phyloP scores from a whole-genome alignment of 2,797 vertebrate species.

The Spea hammondii region DNA sequence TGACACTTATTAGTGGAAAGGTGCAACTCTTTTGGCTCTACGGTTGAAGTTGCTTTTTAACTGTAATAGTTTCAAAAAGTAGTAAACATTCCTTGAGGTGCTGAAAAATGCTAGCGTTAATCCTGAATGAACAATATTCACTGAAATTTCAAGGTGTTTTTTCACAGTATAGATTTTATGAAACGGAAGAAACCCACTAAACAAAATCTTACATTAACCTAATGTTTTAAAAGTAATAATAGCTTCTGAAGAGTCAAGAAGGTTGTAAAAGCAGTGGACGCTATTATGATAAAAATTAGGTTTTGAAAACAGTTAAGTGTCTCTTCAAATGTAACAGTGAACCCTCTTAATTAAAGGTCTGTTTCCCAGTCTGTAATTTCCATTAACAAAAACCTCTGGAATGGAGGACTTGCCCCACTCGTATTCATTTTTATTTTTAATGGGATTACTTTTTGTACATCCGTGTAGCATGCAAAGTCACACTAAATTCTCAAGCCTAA shows the following conservation, averaged over 20 bases:
- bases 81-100: too few relatives aligned
- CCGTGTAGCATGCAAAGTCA: conserved; percentile 10
- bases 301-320: conserved; percentile 17
- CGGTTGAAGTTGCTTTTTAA: too few relatives aligned
- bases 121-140: too few relatives aligned
- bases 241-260: background rate
- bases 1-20: too few relatives aligned
- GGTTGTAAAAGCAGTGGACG: background rate
- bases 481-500: conserved; percentile 12
- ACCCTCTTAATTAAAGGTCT: conserved; percentile 20
- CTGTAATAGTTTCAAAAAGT: too few relatives aligned
- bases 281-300: conserved; percentile 8
- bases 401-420: background rate
- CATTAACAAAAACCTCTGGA: background rate
- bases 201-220: too few relatives aligned
- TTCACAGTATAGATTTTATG: too few relatives aligned
- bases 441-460: conserved; percentile 9
- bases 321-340: background rate
- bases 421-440: conserved; percentile 15
- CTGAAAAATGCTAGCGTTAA: too few relatives aligned
- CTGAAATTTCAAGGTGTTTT: too few relatives aligned
- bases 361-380: conserved; percentile 9
- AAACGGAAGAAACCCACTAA: too few relatives aligned
- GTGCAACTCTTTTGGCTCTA: too few relatives aligned
- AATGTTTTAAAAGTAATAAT: too few relatives aligned